Evolutionary conservation across 2,797 vertebrate genomes (phyloP), one percentile per base, ranked within the genome.

Genomic region (Sebastes hopkinsi): DNA sequence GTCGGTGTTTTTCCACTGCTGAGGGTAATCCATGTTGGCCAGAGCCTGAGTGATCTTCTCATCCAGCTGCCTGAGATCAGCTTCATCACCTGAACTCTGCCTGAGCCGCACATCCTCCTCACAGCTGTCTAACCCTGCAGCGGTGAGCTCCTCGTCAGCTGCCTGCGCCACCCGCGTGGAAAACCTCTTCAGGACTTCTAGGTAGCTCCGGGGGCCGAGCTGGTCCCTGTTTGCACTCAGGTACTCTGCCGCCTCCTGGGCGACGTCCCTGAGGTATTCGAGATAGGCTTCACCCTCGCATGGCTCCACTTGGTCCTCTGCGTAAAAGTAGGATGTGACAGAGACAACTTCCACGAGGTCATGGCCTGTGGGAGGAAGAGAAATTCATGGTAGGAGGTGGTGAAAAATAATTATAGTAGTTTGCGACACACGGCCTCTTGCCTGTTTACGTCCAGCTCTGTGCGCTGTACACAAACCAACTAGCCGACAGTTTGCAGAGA

Each of bases 21-120:
- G 86, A 11, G 93, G 95, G 78, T 94, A 92, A 72, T 96, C 95
- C 92, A 96, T 90, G 82, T 96, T 96, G 58, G 95, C 95, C 89
- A 97, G 3, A 0, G 97, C 97, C 88, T 94, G 90, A 36, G 96
- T 94, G 82, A 97, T 91, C 52, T 3, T 92, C 91, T 18, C 93
- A 88, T 86, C 97, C 79, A 54, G 90, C 89, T 83, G 87, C 89
- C 18, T 69, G 75, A 32, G 90, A 42, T 62, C 75, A 5, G 12
- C 67, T 32, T 77, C 74, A n/a, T 54, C 36, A 30, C 42, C 64
- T 52, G 72, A 36, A 60, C 30, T 61, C 18, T 23, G 65, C 59
- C 25, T 25, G 42, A 46, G 59, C 20, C 4, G 55, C 54, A 10
- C 80, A n/a, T 79, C 76, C 11, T 67, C 66, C 30, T 85, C 79